A percentile compares a stretch with the other conserved stretches of the same genome.
These are phyloP conservation scores for Scaptomyza pallida DNA, from an alignment of 1,140 invertebrate genomes.

Conservation along the genomic window DNA sequence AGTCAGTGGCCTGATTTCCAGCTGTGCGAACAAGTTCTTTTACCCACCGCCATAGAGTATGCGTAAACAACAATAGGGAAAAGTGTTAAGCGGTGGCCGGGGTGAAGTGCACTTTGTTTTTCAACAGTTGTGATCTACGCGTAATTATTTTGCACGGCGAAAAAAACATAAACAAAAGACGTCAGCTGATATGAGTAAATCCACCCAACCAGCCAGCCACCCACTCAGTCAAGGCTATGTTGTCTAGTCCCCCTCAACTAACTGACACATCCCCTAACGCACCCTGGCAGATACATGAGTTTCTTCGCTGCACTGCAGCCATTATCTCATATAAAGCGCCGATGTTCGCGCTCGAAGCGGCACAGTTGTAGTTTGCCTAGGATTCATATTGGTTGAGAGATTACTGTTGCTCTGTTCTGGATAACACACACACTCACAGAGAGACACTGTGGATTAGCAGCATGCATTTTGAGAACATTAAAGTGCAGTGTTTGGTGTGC, in stretches of 20 bases:
- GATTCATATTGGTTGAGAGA: background rate
- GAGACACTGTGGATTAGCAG: conserved; percentile 5
- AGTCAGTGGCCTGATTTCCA: conserved; percentile 18
- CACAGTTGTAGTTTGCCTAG: conserved; percentile 37
- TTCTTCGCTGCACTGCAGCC: background rate
- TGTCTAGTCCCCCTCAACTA: conserved; percentile 14
- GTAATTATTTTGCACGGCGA: conserved; percentile 49
- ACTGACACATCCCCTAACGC: conserved; percentile 62
- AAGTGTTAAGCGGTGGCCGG: background rate
- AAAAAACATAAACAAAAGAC: conserved; percentile 64
- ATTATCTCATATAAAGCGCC: conserved; percentile 49
- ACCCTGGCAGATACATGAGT: conserved; percentile 42
- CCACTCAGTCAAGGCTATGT: conserved; percentile 21
- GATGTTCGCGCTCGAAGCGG: background rate
- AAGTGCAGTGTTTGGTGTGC: conserved; percentile 26
- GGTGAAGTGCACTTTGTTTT: conserved; percentile 25
- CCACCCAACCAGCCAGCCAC: conserved; percentile 7
- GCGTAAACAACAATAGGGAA: conserved; percentile 25
- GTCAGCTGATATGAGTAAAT: conserved; percentile 65
- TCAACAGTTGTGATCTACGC: conserved; percentile 53
- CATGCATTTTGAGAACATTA: conserved; percentile 11
- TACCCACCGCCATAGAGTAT: conserved; percentile 1
- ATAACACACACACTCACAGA: too few relatives aligned
- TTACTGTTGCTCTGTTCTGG: background rate
- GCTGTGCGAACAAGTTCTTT: conserved; percentile 3